A percentile compares a stretch with the other conserved stretches of the same genome.
Evolutionary conservation across 2,113 vertebrate genomes (phyloP).

Genomic region (Tiliqua scincoides): DNA sequence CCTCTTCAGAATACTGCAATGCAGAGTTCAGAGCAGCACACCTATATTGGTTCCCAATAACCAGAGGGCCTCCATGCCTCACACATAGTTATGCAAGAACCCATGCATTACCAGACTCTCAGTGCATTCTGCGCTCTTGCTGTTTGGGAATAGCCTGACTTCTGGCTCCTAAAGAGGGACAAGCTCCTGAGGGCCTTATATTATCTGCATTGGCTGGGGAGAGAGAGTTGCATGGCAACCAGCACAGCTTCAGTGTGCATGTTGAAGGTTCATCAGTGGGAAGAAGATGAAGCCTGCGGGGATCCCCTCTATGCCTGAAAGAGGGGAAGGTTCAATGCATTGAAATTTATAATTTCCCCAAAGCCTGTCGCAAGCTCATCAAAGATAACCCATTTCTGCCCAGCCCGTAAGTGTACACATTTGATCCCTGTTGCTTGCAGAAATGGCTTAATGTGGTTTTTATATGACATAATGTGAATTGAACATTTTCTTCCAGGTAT

Average conservation of each 20-base stretch:
- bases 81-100: not conserved
- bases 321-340: not conserved
- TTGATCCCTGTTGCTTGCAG: no score
- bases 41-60: not conserved
- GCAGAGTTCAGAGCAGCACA: not conserved
- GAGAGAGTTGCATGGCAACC: not conserved
- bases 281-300: not conserved
- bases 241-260: not conserved
- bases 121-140: not conserved
- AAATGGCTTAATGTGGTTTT: not conserved
- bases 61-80: not conserved
- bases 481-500: conserved; percentile 82
- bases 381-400: no score
- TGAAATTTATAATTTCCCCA: not conserved
- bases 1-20: not conserved
- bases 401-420: no score
- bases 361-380: not conserved
- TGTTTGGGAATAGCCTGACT: not conserved
- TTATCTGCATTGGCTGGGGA: not conserved
- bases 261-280: not conserved
- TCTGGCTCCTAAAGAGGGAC: not conserved
- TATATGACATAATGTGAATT: not conserved
- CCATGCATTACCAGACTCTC: not conserved
- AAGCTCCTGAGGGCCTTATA: not conserved
- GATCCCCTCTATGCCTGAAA: not conserved